Conservation (phyloP, 2,888 invertebrate species). For the Eutolmus rufibarbis region DNA sequence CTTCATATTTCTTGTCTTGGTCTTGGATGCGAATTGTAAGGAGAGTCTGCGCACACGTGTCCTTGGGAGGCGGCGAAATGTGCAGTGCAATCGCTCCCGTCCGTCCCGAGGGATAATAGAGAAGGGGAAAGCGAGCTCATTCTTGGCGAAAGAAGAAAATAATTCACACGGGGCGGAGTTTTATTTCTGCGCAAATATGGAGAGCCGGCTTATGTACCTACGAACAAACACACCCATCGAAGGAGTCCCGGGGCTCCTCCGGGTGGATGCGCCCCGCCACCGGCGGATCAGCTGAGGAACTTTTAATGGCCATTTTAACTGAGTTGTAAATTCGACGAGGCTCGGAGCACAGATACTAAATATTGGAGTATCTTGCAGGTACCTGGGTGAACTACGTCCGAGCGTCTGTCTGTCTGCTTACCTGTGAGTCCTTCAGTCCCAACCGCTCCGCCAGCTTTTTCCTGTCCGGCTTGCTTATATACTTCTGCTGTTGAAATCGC, state of each 20-base stretch:
- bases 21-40: not conserved
- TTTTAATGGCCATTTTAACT: not conserved
- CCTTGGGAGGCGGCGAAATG: conserved; percentile 52
- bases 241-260: not conserved
- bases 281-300: not conserved
- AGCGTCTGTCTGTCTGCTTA: conserved; percentile 61
- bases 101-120: not conserved
- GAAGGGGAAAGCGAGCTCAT: conserved; percentile 31
- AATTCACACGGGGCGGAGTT: conserved; percentile 50
- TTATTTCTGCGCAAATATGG: conserved; percentile 51
- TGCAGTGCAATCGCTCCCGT: not conserved
- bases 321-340: conserved; percentile 24
- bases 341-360: not conserved
- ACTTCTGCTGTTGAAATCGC: conserved; percentile 95
- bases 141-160: conserved; percentile 35
- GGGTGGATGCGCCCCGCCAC: not conserved
- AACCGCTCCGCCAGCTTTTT: conserved; percentile 96
- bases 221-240: not conserved
- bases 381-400: not conserved
- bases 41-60: conserved; percentile 59
- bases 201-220: conserved; percentile 6
- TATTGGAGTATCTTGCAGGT: not conserved
- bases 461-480: conserved; percentile 97
- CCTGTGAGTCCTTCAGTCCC: conserved; percentile 97
- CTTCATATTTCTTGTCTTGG: conserved; percentile 24